Conservation (phyloP, 2,888 invertebrate genomes). For the Lapara coniferarum region DNA sequence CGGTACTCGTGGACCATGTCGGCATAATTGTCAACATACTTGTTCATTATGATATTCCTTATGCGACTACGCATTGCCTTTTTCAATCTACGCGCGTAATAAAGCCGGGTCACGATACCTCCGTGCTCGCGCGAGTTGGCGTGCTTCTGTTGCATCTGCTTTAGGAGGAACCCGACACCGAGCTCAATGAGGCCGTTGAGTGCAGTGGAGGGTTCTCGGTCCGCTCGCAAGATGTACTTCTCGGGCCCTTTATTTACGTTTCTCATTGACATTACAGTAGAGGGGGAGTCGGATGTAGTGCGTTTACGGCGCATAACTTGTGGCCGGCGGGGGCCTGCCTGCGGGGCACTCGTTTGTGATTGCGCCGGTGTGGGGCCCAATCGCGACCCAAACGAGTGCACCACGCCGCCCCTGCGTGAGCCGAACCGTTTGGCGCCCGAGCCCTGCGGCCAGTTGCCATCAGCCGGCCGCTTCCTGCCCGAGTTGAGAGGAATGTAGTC, state of each 20-base stretch:
- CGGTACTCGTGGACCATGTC: not conserved
- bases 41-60: conserved; percentile 53
- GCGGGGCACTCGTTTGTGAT: not conserved
- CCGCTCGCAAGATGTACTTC: conserved; percentile 43
- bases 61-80: conserved; percentile 61
- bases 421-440: conserved; percentile 47
- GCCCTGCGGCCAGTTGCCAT: conserved; percentile 47
- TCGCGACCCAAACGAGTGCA: conserved; percentile 35
- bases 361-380: conserved; percentile 33
- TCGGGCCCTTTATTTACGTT: conserved; percentile 22
- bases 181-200: conserved; percentile 68
- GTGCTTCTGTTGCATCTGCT: conserved; percentile 50
- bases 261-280: not conserved
- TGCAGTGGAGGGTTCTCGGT: conserved; percentile 51
- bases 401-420: conserved; percentile 32
- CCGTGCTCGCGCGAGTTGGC: conserved; percentile 31
- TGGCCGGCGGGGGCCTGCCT: not conserved
- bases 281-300: not conserved
- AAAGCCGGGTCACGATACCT: conserved; percentile 33
- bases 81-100: conserved; percentile 55
- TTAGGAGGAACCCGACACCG: conserved; percentile 63
- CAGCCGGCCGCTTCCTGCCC: conserved; percentile 52
- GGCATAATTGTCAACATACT: conserved; percentile 45
- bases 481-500: conserved; percentile 32
- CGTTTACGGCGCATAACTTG: not conserved